Evolutionary conservation across 2,113 vertebrate species (phyloP), one percentile per base, ranked within the genome.

Genomic region (Edolisoma coerulescens): DNA sequence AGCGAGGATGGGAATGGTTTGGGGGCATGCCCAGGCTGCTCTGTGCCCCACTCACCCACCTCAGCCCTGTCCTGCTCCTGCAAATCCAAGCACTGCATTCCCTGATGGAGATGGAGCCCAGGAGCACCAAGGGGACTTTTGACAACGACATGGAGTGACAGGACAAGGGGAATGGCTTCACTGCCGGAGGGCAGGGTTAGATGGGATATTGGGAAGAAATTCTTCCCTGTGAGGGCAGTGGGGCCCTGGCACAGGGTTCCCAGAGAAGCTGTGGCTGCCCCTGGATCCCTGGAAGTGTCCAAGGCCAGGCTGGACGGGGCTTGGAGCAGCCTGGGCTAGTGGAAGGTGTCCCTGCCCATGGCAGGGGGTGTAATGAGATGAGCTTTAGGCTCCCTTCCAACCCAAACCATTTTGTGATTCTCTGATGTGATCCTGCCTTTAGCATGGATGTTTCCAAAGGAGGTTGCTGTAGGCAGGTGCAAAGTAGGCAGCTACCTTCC

Each of bases 81-180:
- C 3, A 0, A 19, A 37, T 2, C 37, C 6, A 0, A 49, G 53
- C 39, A 1, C 37, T 7, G 35, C 2, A 0, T 12, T 61, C n/a
- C 59, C 33, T 0, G 0, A 23, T 7, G 27, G 28, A 73, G 63
- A 22, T 4, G 16, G 63, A 76, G 53, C 49, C 22, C 37, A 20
- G 21, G 14, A 64, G 14, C 60, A 44, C 28, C 33, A 16, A 32
- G 30, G 7, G 24, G n/a, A 28, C 32, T 57, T 56, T 2, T 19
- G 77, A 19, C 44, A 59, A 6, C 7, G 27, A 1, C 44, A 24
- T 2, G 27, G 37, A 44, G 35, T 9, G 68, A 22, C 35, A 28
- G 59, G 33, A 67, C 37, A 44, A 1, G 3, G 8, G 35, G 24
- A 19, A 59, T 59, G 52, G 52, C 52, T 45, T 24, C 44, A 13